A percentile compares a stretch with the other conserved stretches of the same genome.
phyloP scores from a whole-genome alignment of 2,113 vertebrate species.

The Anser cygnoides region DNA sequence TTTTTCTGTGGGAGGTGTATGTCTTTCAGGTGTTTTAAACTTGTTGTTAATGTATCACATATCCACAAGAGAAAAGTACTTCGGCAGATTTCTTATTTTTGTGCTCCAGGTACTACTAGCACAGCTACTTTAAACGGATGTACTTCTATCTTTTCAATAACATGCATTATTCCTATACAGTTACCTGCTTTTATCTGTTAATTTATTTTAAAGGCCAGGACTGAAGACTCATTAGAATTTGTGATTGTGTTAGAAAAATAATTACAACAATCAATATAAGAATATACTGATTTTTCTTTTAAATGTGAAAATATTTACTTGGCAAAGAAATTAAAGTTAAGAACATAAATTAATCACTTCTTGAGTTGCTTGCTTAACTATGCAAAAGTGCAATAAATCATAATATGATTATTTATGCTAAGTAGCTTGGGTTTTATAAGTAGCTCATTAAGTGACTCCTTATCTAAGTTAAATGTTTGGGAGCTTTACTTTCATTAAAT shows the following conservation, averaged over 20 bases:
- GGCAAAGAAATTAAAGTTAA: slow-evolving; percentile 10
- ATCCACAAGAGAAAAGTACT: background rate
- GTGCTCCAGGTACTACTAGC: background rate
- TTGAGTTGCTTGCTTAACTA: slow-evolving; percentile 14
- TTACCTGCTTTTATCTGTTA: background rate
- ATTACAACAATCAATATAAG: background rate
- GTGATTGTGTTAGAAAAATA: background rate
- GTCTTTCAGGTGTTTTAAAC: background rate
- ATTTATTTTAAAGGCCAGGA: background rate
- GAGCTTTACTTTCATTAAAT: slow-evolving; percentile 37
- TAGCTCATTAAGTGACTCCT: slow-evolving; percentile 28
- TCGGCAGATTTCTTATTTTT: background rate
- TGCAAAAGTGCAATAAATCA: slow-evolving; percentile 23
- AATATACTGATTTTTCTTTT: background rate
- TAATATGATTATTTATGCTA: slow-evolving; percentile 53
- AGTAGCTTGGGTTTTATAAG: slow-evolving; percentile 31
- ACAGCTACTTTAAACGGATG: background rate
- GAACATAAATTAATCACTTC: slow-evolving; percentile 4
- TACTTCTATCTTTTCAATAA: background rate
- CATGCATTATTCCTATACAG: background rate
- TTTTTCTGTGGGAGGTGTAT: background rate
- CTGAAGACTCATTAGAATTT: background rate
- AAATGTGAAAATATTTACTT: slow-evolving; percentile 30
- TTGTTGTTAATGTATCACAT: background rate
- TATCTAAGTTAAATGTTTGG: slow-evolving; percentile 42